Percentiles rank a stretch among this genome's conserved stretches.
Conservation (phyloP, 2,797 vertebrate species). For the Miopithecus talapoin region DNA sequence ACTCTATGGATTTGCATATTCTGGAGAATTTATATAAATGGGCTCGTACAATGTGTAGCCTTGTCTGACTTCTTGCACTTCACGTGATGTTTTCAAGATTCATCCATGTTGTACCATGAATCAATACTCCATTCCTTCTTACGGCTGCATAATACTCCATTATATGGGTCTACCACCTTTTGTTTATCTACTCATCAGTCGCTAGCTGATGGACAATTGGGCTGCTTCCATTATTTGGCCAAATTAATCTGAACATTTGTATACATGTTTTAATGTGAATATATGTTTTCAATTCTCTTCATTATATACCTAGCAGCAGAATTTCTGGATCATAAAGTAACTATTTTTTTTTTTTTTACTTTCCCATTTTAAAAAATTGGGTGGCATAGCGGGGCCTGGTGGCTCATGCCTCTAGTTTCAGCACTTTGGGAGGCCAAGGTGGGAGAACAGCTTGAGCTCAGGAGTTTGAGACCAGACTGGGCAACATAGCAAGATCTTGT, state of each 20-base stretch:
- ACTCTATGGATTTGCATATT: neutral
- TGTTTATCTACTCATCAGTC: neutral
- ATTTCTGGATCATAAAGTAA: neutral
- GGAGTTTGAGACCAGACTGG: neutral
- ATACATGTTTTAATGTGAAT: neutral
- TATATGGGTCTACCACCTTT: neutral
- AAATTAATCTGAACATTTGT: neutral
- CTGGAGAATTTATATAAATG: neutral
- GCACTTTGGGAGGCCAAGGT: neutral
- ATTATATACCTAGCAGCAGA: neutral
- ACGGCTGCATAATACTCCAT: neutral
- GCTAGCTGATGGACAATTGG: neutral
- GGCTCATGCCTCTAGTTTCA: neutral
- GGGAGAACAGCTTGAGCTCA: neutral
- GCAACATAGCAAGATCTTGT: neutral
- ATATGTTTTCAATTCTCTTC: neutral
- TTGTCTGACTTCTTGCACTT: neutral
- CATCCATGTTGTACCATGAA: neutral
- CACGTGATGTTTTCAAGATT: neutral
- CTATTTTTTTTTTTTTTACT: neutral
- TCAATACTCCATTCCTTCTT: neutral
- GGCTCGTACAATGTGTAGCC: neutral
- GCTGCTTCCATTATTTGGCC: neutral
- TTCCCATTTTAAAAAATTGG: neutral
- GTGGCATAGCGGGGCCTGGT: neutral